Base-by-base conservation (phyloP, 1,140 invertebrate genomes). In the Agrilus planipennis region DNA sequence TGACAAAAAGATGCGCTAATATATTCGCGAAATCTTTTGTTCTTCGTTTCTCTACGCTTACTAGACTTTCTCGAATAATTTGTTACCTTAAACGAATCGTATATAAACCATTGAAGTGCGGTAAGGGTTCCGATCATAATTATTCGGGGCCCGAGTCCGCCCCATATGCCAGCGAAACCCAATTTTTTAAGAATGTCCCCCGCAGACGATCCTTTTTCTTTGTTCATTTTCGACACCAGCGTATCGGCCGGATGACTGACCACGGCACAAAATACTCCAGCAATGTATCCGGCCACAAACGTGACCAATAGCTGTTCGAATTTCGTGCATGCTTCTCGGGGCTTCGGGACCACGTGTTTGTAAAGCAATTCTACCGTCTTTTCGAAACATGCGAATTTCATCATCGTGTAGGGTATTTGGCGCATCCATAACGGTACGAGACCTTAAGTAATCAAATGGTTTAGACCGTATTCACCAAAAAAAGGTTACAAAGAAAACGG, bases 361-460 rank as follows among this genome's bases (percentile, higher is more conserved):
- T 39, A 60, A 1, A 99, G 61, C 38, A 92, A 67, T 67, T 99
- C 96, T 9, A 99, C 77, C 2, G 96, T 99, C 57, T 88, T 78
- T 68, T 99, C 96, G 69, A 99, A 99, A 71, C 94, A 99, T 44
- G 95, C 93, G 66, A 99, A 99, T 69, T 99, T 99, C 95, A 99
- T 99, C 96, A 99, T 99, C 37, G 96, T 99, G 75, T 99, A 99
- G 3, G 96, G 96, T 62, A 99, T 99, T 73, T 99, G 96, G 58
- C 94, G 65, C 65, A 89, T 80, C 96, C 95, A 99, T 21, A 99
- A 72, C 18, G 96, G 96, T 21, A 92, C 89, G 36, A 99, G 66
- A 39, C 89, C 86, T n/a, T n/a, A n/a, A n/a, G n/a, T n/a, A n/a
- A n/a, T n/a, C n/a, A n/a, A n/a, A n/a, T n/a, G n/a, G n/a, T n/a